phyloP scores from a whole-genome alignment of 2,113 vertebrate genomes.

The Pelusios castaneus region DNA sequence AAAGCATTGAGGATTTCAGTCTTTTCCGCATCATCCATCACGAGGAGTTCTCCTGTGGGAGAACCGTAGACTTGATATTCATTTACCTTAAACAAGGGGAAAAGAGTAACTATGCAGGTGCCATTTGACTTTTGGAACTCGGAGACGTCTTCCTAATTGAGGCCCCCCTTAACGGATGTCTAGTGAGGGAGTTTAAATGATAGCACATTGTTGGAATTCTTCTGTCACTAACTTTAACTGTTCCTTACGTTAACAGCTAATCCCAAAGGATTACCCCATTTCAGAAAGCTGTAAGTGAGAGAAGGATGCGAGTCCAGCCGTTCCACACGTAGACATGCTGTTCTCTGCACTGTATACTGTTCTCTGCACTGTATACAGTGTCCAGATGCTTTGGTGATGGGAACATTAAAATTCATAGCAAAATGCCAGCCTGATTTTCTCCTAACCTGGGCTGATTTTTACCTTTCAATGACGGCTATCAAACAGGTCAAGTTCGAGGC shows the following conservation, averaged over 20 bases:
- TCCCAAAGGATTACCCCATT: slow-evolving; percentile 65
- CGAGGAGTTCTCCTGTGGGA: background rate
- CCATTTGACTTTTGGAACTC: background rate
- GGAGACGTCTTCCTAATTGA: slow-evolving; percentile 24
- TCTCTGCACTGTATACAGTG: background rate
- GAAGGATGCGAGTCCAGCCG: background rate
- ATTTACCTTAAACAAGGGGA: fast-evolving
- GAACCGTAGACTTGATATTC: fast-evolving
- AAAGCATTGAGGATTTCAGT: too few relatives aligned
- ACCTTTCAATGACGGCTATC: slow-evolving; percentile 46
- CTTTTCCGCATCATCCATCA: too few relatives aligned
- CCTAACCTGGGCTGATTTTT: slow-evolving; percentile 48
- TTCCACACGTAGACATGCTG: background rate
- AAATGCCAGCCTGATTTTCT: background rate
- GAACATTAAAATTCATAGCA: background rate
- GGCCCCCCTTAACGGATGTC: slow-evolving; percentile 56
- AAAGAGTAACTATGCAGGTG: background rate
- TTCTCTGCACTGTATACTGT: background rate
- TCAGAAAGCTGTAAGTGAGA: slow-evolving; percentile 52
- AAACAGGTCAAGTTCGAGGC: slow-evolving; percentile 59
- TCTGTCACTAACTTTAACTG: slow-evolving; percentile 67
- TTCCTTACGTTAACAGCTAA: slow-evolving; percentile 72
- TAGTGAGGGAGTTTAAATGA: slow-evolving; percentile 70
- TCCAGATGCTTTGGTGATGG: background rate
- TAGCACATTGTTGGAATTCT: slow-evolving; percentile 69